Evolutionary conservation across 2,797 vertebrate genomes (phyloP), one percentile per base, ranked within the genome.

Genomic region (Petrocephalus schoutedeni): DNA sequence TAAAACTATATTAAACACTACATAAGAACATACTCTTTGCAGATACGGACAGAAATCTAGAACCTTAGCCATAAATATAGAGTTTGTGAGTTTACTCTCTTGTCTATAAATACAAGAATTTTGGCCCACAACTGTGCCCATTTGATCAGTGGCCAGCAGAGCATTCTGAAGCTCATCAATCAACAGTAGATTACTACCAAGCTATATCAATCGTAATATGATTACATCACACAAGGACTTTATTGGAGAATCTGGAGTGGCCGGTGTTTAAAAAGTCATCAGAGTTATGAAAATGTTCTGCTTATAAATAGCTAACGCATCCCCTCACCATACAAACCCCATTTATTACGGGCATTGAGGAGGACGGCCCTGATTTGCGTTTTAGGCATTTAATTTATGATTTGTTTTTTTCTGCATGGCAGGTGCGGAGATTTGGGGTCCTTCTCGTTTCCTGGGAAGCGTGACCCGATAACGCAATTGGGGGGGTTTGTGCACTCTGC

Each of bases 401-500:
- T 41, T 74, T 10, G 41, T 86, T 74, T 87, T 74, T 87, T 36
- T 53, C 12, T 8, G 41, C 19, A 80, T 58, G 32, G 54, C 57
- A 54, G 36, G 41, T 19, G 5, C 4, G 28, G 56, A 88, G 28
- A 61, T 83, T 41, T 83, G 45, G 74, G 71, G 71, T 23, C 21
- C 41, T 8, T 41, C 56, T 67, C 14, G 5, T 51, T 88, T 41
- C 61, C 28, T 64, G 89, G 88, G 45, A 90, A 88, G 9, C 77
- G 10, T 54, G 87, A 91, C 49, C 87, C 88, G 89, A 87, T 90
- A 89, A 91, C 83, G 57, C 56, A 19, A n/a, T 36, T 77, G 86
- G 85, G 36, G 88, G 87, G 90, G 87, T 41, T 74, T 85, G 4
- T 36, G 84, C 87, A 89, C 41, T 90, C 91, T 89, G 89, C 89